Evolutionary conservation across 2,113 vertebrate genomes (phyloP).

Genomic region (Plectropomus leopardus): DNA sequence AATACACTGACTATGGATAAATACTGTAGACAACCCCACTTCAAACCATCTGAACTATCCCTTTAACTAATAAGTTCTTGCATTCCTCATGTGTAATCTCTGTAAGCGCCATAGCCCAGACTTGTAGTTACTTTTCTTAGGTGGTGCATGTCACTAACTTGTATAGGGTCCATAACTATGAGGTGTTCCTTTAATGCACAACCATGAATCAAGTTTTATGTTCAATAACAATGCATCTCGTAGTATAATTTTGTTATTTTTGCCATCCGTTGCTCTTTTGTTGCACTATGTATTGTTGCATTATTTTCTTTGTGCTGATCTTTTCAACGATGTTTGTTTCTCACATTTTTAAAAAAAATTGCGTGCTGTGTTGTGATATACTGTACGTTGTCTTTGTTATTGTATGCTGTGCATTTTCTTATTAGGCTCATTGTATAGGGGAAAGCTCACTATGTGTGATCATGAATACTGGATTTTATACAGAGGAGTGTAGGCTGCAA

Average conservation of each 20-base stretch:
- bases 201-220: slow-evolving; percentile 1
- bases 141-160: background rate
- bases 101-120: background rate
- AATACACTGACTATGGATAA: too few species aligned
- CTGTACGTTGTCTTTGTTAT: background rate
- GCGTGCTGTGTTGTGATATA: background rate
- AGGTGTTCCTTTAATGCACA: background rate
- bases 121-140: background rate
- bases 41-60: too few species aligned
- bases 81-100: background rate
- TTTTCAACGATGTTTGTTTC: background rate
- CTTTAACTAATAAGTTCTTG: background rate
- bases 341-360: background rate
- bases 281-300: background rate
- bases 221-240: background rate
- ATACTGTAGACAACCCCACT: too few species aligned
- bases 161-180: fast-evolving
- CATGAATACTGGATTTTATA: background rate
- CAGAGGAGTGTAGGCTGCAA: slow-evolving; percentile 12
- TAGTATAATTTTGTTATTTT: background rate
- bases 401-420: background rate
- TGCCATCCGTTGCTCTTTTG: background rate
- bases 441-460: background rate
- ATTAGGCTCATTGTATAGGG: background rate
- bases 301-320: background rate